Evolutionary conservation across 2,797 vertebrate species (phyloP).

Genomic region (Helicolenus hilgendorfi): DNA sequence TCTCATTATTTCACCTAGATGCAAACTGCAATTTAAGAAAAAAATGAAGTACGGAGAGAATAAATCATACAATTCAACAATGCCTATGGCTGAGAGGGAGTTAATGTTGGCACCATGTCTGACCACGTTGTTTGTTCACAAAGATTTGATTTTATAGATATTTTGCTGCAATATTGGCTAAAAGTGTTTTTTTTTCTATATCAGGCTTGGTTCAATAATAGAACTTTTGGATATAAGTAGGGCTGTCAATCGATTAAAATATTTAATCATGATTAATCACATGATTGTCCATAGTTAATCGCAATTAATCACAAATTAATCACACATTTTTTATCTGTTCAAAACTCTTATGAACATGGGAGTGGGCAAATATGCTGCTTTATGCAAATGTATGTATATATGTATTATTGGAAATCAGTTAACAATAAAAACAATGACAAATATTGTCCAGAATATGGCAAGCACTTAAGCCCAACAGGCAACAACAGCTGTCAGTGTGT

Average conservation of each 20-base stretch:
- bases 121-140: slow-evolving; percentile 1
- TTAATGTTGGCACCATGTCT: slow-evolving; percentile 19
- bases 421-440: neutral
- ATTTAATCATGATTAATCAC: too few species aligned
- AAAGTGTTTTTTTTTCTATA: neutral
- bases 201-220: neutral
- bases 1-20: slow-evolving; percentile 48
- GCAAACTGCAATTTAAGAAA: slow-evolving; percentile 19
- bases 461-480: neutral
- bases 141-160: slow-evolving; percentile 11
- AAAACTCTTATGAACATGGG: neutral
- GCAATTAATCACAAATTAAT: too few species aligned
- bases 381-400: neutral
- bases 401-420: neutral
- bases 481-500: too few species aligned
- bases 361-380: neutral
- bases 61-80: slow-evolving; percentile 40
- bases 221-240: neutral
- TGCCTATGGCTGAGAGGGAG: slow-evolving; percentile 23
- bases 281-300: too few species aligned
- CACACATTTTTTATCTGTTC: too few species aligned
- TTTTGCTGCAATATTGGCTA: neutral
- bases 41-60: slow-evolving; percentile 40
- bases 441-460: neutral
- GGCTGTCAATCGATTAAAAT: too few species aligned